Percentiles rank a stretch among this genome's conserved stretches.
Evolutionary conservation across 2,113 vertebrate species (phyloP).

Genomic region (Dicrurus megarhynchus): DNA sequence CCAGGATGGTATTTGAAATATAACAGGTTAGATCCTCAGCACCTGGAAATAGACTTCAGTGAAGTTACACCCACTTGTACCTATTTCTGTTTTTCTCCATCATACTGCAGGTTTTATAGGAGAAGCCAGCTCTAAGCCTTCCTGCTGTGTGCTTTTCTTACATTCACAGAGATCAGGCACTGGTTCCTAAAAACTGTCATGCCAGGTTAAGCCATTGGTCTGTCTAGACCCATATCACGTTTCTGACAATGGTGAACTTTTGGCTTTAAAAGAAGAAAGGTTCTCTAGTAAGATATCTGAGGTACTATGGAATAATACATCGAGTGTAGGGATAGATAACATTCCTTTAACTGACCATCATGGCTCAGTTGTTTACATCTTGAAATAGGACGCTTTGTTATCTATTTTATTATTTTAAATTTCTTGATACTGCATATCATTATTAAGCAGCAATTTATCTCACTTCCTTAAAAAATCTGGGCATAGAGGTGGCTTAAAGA

Average conservation of each 20-base stretch:
- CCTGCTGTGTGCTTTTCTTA: neutral
- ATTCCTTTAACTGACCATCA: neutral
- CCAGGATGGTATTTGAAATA: neutral
- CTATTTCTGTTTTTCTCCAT: neutral
- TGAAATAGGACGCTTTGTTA: neutral
- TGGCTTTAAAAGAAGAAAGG: neutral
- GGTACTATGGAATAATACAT: neutral
- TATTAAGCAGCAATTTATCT: neutral
- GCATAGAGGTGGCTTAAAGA: neutral
- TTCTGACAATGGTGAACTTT: neutral
- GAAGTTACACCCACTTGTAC: neutral
- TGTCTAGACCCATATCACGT: neutral
- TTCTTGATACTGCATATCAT: neutral
- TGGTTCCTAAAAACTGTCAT: neutral
- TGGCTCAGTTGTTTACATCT: neutral
- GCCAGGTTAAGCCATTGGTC: conserved; percentile 2
- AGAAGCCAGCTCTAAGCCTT: neutral
- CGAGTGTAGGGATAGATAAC: neutral
- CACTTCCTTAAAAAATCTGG: neutral
- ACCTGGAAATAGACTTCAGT: neutral
- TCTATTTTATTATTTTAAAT: neutral
- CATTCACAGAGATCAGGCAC: neutral
- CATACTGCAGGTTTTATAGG: neutral
- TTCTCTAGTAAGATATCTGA: neutral
- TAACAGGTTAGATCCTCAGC: neutral